Evolutionary conservation across 2,797 vertebrate genomes (phyloP).

Genomic region (Ctenochaetus hawaiiensis): DNA sequence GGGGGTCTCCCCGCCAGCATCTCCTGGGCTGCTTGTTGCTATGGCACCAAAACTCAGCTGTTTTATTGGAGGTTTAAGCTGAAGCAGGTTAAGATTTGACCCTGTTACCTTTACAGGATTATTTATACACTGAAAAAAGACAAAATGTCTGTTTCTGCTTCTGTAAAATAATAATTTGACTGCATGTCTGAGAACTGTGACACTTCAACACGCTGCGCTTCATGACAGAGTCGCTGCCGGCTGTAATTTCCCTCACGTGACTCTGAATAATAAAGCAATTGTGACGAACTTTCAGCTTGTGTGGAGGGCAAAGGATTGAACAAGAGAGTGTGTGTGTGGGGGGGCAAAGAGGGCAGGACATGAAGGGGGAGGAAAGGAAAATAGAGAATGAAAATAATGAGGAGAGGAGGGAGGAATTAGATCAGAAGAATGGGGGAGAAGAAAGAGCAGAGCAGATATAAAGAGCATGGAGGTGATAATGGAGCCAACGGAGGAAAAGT

Average conservation of each 20-base stretch:
- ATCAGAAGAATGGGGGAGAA: constrained; percentile 19
- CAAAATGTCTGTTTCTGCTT: not conserved
- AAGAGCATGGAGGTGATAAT: not conserved
- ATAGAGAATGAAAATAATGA: constrained; percentile 30
- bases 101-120: not conserved
- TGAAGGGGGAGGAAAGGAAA: not conserved
- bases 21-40: constrained; percentile 24
- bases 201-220: not conserved
- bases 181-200: not conserved
- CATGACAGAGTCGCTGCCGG: not conserved
- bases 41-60: constrained; percentile 34
- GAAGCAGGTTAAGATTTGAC: not conserved
- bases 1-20: not conserved
- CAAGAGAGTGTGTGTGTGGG: not conserved
- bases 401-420: constrained; percentile 22
- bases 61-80: not conserved
- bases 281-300: constrained; percentile 3
- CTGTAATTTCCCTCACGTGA: not conserved
- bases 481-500: not conserved
- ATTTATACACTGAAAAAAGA: not conserved
- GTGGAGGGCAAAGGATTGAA: constrained; percentile 1
- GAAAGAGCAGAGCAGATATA: constrained; percentile 4
- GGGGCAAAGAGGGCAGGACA: constrained; percentile 13
- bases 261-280: constrained; percentile 12
- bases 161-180: too few relatives aligned